These are phyloP conservation scores for Oxystoma pomonae DNA, from an alignment of 2,888 invertebrate species.

Conservation along the genomic window DNA sequence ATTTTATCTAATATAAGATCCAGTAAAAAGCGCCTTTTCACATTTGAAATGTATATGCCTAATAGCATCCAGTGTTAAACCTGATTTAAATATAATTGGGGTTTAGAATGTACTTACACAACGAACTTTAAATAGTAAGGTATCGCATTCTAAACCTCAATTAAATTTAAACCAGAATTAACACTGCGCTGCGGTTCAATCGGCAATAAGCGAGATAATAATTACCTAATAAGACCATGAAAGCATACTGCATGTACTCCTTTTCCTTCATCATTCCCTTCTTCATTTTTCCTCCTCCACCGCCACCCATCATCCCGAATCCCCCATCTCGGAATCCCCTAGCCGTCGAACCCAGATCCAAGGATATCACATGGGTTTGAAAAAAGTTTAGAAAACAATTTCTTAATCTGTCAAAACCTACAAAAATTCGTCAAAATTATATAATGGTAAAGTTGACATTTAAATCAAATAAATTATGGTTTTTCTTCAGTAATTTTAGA, in stretches of 20 bases:
- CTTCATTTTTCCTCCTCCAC: constrained; percentile 12
- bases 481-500: too few species aligned
- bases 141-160: too few species aligned
- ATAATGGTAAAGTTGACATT: too few species aligned
- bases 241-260: constrained; percentile 39
- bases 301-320: constrained; percentile 13
- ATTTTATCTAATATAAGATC: too few species aligned
- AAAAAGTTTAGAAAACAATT: constrained; percentile 57
- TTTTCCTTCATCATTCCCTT: constrained; percentile 29
- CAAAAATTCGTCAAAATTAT: too few species aligned
- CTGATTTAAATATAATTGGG: neutral
- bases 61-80: neutral
- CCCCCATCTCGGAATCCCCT: constrained; percentile 19
- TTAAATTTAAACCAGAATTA: too few species aligned
- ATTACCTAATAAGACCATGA: constrained; percentile 41
- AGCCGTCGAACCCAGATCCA: constrained; percentile 51
- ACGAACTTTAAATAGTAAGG: too few species aligned
- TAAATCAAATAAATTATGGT: too few species aligned
- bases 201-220: too few species aligned
- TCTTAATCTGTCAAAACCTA: constrained; percentile 44
- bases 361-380: constrained; percentile 60
- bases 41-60: neutral
- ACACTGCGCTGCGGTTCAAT: too few species aligned
- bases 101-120: too few species aligned
- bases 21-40: too few species aligned